Evolutionary conservation across 2,797 vertebrate genomes (phyloP).

Genomic region (Hydrolagus colliei): DNA sequence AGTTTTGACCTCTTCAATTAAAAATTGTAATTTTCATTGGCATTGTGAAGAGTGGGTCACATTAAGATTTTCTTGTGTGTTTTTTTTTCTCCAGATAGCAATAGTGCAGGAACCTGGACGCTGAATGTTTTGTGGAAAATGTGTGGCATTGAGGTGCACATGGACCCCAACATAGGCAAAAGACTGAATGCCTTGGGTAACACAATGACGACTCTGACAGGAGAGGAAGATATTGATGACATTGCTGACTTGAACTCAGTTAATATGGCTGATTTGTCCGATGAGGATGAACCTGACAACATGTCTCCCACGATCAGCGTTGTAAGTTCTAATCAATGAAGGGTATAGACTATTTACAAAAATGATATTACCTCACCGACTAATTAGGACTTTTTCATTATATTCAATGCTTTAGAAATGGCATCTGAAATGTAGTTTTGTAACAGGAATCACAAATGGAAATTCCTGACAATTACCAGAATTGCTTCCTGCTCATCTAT

Average conservation of each 20-base stretch:
- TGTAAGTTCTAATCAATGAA: constrained; percentile 59
- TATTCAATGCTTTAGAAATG: neutral
- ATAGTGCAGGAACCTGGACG: constrained; percentile 95
- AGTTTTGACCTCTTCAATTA: too few relatives aligned
- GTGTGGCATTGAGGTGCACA: constrained; percentile 98
- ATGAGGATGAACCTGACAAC: constrained; percentile 83
- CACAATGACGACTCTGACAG: constrained; percentile 89
- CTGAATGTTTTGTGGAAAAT: constrained; percentile 98
- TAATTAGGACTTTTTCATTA: neutral
- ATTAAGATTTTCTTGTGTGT: neutral
- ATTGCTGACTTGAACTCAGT: constrained; percentile 86
- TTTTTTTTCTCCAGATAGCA: constrained; percentile 69
- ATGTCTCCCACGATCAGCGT: constrained; percentile 82
- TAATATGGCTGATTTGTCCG: constrained; percentile 83
- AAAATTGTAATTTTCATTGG: too few relatives aligned
- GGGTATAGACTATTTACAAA: neutral
- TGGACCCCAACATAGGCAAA: constrained; percentile 98
- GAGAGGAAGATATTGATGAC: constrained; percentile 89
- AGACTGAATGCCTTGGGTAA: constrained; percentile 89
- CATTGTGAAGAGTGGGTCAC: neutral
- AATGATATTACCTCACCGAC: neutral
- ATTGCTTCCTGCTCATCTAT: too few relatives aligned
- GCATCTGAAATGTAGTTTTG: too few relatives aligned
- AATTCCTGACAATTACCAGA: too few relatives aligned
- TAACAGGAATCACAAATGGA: too few relatives aligned